Evolutionary conservation across 2,888 invertebrate genomes (phyloP).

Genomic region (Melanchra persicariae): DNA sequence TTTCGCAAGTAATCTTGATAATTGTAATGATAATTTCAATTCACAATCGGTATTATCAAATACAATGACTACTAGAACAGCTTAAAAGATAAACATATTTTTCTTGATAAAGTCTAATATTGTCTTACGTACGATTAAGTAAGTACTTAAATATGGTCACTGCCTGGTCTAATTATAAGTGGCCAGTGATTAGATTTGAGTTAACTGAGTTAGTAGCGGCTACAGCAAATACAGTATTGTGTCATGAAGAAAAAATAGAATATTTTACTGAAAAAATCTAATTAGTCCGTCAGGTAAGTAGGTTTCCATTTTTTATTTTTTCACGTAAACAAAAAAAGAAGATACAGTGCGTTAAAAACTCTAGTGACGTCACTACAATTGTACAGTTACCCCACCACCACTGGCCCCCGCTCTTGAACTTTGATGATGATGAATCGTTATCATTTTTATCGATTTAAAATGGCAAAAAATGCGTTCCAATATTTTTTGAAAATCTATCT

Average conservation of each 20-base stretch:
- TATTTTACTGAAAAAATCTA: too few species aligned
- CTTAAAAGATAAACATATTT: conserved; percentile 13
- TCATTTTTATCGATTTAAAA: too few species aligned
- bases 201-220: neutral
- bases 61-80: conserved; percentile 23
- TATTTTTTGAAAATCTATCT: too few species aligned
- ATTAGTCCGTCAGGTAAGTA: too few species aligned
- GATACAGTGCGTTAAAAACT: too few species aligned
- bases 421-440: too few species aligned
- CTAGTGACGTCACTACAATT: too few species aligned
- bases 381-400: too few species aligned
- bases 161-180: neutral
- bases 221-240: conserved; percentile 1
- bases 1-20: conserved; percentile 22
- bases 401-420: too few species aligned
- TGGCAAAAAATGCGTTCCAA: too few species aligned
- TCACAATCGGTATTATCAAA: conserved; percentile 30
- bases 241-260: neutral
- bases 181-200: conserved; percentile 4
- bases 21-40: conserved; percentile 8
- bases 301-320: too few species aligned
- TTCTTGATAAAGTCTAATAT: neutral
- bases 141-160: neutral
- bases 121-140: neutral
- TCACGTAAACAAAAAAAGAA: too few species aligned